Percentiles rank a stretch among this genome's conserved stretches.
Evolutionary conservation across 1,140 invertebrate genomes (phyloP).

Genomic region (Episyrphus balteatus): DNA sequence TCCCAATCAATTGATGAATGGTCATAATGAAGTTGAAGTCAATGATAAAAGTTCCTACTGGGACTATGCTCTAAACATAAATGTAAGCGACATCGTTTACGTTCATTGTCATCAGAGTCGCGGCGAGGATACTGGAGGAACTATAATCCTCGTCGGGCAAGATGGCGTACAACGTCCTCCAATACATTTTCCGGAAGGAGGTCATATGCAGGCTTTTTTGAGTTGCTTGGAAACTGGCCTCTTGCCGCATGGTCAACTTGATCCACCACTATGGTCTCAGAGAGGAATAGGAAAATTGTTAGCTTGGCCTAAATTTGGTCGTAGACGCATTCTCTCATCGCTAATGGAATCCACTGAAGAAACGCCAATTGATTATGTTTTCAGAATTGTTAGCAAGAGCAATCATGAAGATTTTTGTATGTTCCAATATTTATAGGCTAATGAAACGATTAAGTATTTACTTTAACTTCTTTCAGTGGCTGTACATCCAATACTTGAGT

Average conservation of each 20-base stretch:
- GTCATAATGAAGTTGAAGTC: conserved; percentile 55
- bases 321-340: conserved; percentile 47
- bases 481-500: conserved; percentile 31
- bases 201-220: conserved; percentile 81
- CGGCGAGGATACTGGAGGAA: conserved; percentile 57
- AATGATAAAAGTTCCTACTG: conserved; percentile 73
- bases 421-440: conserved; percentile 11
- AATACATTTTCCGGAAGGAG: conserved; percentile 84
- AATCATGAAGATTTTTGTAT: conserved; percentile 63
- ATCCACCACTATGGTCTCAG: conserved; percentile 87
- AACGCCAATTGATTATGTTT: conserved; percentile 73
- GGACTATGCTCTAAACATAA: conserved; percentile 84
- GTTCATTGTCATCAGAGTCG: conserved; percentile 88
- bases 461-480: conserved; percentile 13
- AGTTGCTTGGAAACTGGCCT: conserved; percentile 83
- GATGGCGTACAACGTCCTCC: conserved; percentile 88
- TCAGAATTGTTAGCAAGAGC: conserved; percentile 71
- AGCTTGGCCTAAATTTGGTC: conserved; percentile 52
- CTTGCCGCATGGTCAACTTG: conserved; percentile 76
- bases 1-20: conserved; percentile 90
- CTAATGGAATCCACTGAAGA: conserved; percentile 52
- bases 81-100: conserved; percentile 82
- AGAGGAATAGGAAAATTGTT: conserved; percentile 68
- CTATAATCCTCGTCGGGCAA: conserved; percentile 82
- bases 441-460: neutral